Evolutionary conservation across 2,888 invertebrate genomes (phyloP).

Genomic region (Gastracanthus pulcherrimus): DNA sequence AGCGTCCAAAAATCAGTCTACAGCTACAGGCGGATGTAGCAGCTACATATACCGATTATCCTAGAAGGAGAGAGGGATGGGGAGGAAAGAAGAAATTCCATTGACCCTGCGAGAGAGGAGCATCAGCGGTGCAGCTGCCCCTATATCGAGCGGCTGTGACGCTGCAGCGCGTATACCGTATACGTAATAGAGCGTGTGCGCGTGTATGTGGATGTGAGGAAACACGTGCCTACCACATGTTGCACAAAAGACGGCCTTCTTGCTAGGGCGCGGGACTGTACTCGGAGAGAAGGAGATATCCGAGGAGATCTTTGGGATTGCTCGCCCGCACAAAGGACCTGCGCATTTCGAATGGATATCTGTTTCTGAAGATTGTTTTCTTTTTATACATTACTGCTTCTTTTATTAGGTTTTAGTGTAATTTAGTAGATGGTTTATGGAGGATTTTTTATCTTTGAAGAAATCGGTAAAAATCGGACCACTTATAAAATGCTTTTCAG

Average conservation of each 20-base stretch:
- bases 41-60: no score
- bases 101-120: background rate
- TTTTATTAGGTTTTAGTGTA: no score
- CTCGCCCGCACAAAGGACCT: constrained; percentile 30
- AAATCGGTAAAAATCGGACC: no score
- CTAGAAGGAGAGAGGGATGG: background rate
- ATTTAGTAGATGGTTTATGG: no score
- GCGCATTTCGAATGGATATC: no score
- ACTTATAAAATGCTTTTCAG: no score
- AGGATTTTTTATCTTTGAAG: no score
- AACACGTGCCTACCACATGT: constrained; percentile 77
- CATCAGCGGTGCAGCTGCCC: constrained; percentile 25
- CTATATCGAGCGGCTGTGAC: constrained; percentile 21
- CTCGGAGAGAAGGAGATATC: no score
- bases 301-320: no score
- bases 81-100: background rate
- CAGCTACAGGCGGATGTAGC: no score
- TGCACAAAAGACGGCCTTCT: constrained; percentile 68
- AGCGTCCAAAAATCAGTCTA: background rate
- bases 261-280: no score
- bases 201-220: constrained; percentile 61
- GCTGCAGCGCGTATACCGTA: background rate
- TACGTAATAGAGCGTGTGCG: background rate
- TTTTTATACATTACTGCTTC: no score
- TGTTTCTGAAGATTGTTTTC: background rate